These are phyloP conservation scores for Periparus ater DNA, from an alignment of 2,797 vertebrate species.

Conservation along the genomic window DNA sequence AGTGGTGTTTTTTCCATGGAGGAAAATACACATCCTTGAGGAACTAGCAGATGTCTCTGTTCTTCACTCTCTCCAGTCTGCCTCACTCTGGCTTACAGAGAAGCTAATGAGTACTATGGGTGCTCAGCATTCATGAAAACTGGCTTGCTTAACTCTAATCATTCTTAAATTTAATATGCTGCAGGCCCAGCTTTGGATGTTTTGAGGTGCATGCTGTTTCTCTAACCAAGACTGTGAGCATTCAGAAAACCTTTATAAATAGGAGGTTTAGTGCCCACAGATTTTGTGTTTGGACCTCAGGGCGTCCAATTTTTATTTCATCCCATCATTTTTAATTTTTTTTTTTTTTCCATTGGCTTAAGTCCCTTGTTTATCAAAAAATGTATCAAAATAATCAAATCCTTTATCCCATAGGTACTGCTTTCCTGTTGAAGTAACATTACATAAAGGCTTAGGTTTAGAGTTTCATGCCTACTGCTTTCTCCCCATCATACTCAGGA, in stretches of 20 bases:
- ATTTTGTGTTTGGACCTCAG: neutral
- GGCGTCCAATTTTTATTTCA: neutral
- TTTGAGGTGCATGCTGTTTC: neutral
- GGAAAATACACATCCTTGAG: neutral
- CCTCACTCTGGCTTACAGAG: neutral
- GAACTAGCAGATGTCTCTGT: neutral
- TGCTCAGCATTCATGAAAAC: neutral
- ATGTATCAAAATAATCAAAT: neutral
- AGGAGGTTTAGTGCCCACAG: neutral
- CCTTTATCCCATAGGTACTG: neutral
- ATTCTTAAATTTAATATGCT: neutral
- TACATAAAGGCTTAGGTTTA: neutral
- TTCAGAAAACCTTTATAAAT: neutral
- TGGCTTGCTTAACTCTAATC: neutral
- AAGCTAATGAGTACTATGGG: neutral
- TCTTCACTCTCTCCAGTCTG: neutral
- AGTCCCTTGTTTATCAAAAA: neutral
- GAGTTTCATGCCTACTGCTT: neutral
- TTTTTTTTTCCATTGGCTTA: neutral
- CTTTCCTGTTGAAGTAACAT: neutral
- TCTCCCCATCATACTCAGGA: rapidly evolving
- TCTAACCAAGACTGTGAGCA: neutral
- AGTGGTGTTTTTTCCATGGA: rapidly evolving
- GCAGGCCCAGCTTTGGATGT: neutral
- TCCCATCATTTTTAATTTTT: neutral